Conservation (phyloP, 2,113 vertebrate species). For the Pluvialis apricaria region DNA sequence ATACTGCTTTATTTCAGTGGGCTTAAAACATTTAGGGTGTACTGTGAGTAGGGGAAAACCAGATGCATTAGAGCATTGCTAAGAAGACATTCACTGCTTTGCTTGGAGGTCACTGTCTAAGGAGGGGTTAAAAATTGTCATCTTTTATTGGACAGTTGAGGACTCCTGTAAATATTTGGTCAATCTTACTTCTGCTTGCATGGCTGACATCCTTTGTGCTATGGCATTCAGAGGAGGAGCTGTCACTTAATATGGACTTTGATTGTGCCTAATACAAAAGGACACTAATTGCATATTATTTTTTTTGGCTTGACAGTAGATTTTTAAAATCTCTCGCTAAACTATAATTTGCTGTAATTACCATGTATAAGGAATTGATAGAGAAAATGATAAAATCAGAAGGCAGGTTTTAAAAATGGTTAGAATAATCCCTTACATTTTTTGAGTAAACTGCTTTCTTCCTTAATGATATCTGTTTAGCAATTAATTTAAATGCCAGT, state of each 20-base stretch:
- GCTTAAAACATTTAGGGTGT: not conserved
- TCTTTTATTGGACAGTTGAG: not conserved
- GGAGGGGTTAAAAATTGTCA: not conserved
- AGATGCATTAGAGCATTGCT: not conserved
- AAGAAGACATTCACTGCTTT: not conserved
- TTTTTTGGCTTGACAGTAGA: not conserved
- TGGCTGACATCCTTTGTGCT: not conserved
- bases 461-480: not conserved
- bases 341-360: not conserved
- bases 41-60: not conserved
- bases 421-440: not conserved
- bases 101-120: not conserved
- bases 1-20: not conserved
- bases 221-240: not conserved
- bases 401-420: not conserved
- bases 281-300: not conserved
- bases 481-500: not conserved
- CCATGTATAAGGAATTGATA: not conserved
- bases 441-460: not conserved
- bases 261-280: not conserved
- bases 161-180: not conserved
- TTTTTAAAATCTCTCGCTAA: not conserved
- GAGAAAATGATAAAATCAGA: not conserved
- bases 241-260: not conserved
- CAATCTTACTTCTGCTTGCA: not conserved